These are phyloP conservation scores for Actinia equina DNA, from an alignment of 64 coral and sea anemone genomes.

Conservation along the genomic window DNA sequence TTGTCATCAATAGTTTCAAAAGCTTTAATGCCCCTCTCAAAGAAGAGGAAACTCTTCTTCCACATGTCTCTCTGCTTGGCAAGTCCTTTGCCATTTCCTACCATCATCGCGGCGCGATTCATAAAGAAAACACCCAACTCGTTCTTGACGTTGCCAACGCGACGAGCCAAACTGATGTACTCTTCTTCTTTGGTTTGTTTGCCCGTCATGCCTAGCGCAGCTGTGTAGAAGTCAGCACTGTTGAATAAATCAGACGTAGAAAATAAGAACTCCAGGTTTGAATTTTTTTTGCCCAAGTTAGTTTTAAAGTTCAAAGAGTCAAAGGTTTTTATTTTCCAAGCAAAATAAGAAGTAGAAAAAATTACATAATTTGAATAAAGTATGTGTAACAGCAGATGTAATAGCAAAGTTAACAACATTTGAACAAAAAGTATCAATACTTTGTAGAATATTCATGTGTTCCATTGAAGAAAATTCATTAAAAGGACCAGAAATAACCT, in stretches of 20 bases:
- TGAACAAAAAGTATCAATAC: too few relatives aligned
- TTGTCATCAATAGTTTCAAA: slow-evolving; percentile 83
- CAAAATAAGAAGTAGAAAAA: too few relatives aligned
- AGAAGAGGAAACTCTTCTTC: slow-evolving; percentile 67
- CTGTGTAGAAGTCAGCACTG: slow-evolving; percentile 73
- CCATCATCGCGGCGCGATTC: slow-evolving; percentile 66
- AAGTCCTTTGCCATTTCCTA: slow-evolving; percentile 24
- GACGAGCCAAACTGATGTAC: slow-evolving; percentile 54
- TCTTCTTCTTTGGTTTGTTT: slow-evolving; percentile 64
- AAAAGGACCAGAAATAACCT: too few relatives aligned
- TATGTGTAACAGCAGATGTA: too few relatives aligned
- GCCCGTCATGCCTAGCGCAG: slow-evolving; percentile 51
- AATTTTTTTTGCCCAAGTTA: too few relatives aligned
- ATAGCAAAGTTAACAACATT: too few relatives aligned
- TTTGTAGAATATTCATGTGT: too few relatives aligned
- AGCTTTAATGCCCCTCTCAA: slow-evolving; percentile 87
- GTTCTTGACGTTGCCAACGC: slow-evolving; percentile 85
- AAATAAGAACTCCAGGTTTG: not conserved
- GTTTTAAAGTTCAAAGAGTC: too few relatives aligned
- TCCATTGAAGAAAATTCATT: too few relatives aligned
- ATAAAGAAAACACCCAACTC: slow-evolving; percentile 91
- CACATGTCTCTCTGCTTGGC: slow-evolving; percentile 62
- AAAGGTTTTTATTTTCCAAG: too few relatives aligned
- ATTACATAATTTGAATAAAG: too few relatives aligned
- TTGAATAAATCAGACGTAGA: not conserved